These are phyloP conservation scores for Boleophthalmus pectinirostris DNA, from an alignment of 2,113 vertebrate genomes.

Conservation along the genomic window DNA sequence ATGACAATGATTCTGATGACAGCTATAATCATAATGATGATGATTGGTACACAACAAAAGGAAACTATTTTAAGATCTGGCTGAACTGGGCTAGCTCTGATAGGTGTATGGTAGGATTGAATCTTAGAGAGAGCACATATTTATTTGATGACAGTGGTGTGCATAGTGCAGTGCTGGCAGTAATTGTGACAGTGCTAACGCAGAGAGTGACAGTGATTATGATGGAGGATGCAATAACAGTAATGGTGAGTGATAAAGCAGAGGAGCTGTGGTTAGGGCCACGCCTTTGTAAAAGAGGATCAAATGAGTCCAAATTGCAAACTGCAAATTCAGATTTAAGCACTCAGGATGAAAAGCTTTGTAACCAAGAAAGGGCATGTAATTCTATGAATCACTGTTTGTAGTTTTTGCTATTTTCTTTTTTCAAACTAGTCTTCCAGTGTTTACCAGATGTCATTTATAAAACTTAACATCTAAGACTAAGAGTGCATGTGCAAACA, in stretches of 20 bases:
- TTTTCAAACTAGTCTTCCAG: no score
- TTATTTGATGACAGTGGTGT: conserved; percentile 12
- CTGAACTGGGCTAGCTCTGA: neutral
- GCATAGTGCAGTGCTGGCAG: neutral
- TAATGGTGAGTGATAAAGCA: conserved; percentile 17
- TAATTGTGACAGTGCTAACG: conserved; percentile 33
- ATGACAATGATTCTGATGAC: neutral
- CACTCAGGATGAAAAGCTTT: neutral
- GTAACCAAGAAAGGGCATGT: neutral
- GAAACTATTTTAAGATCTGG: neutral
- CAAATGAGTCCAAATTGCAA: neutral
- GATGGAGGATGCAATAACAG: conserved; percentile 35
- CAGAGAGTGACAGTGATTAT: conserved; percentile 38
- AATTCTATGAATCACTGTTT: no score
- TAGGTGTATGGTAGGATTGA: conserved; percentile 23
- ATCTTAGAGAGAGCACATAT: conserved; percentile 18
- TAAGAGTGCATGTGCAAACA: no score
- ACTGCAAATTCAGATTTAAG: neutral
- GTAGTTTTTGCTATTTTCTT: no score
- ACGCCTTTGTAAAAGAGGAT: neutral
- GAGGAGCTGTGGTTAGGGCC: neutral
- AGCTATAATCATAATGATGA: neutral
- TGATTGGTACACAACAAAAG: neutral
- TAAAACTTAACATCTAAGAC: no score
- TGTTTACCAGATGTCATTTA: no score